Conservation (phyloP, 1,140 invertebrate species). For the Coptotermes formosanus region DNA sequence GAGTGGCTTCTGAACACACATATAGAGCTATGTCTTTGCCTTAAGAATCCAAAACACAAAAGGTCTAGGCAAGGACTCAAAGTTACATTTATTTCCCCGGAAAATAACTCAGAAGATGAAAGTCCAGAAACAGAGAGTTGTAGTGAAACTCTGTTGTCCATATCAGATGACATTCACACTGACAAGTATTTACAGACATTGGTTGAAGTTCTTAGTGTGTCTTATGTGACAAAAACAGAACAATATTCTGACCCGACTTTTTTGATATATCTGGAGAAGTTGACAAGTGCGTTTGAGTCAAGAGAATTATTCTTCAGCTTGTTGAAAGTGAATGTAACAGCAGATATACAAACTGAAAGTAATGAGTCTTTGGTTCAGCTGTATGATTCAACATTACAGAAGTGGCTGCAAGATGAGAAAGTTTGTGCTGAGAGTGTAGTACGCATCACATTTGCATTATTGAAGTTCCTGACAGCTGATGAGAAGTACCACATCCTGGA, state of each 20-base stretch:
- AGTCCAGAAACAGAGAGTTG: background rate
- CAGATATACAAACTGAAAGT: background rate
- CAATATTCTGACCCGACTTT: background rate
- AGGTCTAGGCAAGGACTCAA: background rate
- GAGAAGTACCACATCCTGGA: background rate
- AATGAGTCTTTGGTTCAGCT: background rate
- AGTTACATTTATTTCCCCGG: background rate
- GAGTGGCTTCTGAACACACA: background rate
- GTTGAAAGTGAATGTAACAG: background rate
- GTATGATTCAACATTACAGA: background rate
- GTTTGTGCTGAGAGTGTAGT: background rate
- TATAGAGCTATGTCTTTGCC: background rate
- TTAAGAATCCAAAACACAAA: background rate
- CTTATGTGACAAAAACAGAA: background rate
- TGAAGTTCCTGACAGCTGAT: background rate
- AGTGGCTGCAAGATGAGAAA: background rate
- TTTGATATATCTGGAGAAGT: background rate
- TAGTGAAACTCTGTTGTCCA: background rate
- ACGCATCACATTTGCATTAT: background rate
- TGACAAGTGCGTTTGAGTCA: background rate
- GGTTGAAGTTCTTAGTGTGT: background rate
- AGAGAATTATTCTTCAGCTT: background rate
- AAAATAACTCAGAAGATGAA: background rate
- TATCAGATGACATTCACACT: background rate
- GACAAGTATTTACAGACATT: background rate